These are phyloP conservation scores for Hypercompe scribonia DNA, from an alignment of 2,888 invertebrate species.

Conservation along the genomic window DNA sequence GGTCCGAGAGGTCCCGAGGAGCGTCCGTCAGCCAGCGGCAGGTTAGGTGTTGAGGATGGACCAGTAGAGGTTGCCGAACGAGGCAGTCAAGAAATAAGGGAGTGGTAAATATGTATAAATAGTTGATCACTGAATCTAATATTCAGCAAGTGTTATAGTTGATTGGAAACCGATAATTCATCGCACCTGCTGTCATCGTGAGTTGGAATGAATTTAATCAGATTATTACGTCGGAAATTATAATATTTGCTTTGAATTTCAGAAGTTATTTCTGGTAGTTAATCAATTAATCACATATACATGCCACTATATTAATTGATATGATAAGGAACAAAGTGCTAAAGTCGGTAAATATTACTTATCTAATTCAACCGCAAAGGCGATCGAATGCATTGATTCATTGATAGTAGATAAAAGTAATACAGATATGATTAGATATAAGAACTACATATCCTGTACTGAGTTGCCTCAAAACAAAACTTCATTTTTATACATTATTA, in stretches of 20 bases:
- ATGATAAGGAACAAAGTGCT: neutral
- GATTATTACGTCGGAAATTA: neutral
- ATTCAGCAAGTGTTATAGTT: too few relatives aligned
- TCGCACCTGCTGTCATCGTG: neutral
- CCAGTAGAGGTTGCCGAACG: too few relatives aligned
- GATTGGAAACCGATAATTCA: too few relatives aligned
- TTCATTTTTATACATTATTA: neutral
- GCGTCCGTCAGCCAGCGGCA: too few relatives aligned
- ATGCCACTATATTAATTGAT: neutral
- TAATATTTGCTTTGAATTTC: neutral
- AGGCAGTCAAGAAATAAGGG: too few relatives aligned
- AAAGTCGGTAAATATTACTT: neutral
- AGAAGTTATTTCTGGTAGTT: neutral
- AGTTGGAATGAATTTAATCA: neutral
- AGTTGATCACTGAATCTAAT: too few relatives aligned
- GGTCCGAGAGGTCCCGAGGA: too few relatives aligned
- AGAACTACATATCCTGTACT: neutral
- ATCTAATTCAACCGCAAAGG: neutral
- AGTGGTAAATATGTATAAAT: too few relatives aligned
- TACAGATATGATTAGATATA: neutral
- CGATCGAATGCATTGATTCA: neutral
- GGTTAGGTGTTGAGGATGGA: too few relatives aligned
- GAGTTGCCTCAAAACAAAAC: neutral
- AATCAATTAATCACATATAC: neutral
- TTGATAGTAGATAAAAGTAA: neutral